phyloP scores from a whole-genome alignment of 2,888 invertebrate genomes.

The Keiferia lycopersicella region DNA sequence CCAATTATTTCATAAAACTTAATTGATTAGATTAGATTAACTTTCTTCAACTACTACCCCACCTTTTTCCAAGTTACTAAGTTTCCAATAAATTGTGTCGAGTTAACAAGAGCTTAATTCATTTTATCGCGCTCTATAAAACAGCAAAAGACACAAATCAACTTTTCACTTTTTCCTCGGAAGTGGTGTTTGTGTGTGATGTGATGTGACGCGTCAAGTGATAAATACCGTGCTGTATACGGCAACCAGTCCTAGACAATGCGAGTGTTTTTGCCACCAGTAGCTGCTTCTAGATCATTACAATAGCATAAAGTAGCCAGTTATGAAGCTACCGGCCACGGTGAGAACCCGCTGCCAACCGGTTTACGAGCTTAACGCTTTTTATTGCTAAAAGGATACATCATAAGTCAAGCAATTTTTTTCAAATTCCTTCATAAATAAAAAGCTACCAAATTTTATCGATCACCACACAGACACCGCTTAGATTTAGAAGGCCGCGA shows the following conservation, averaged over 20 bases:
- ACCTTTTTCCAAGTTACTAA: too few relatives aligned
- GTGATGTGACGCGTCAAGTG: conserved; percentile 54
- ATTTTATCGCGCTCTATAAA: conserved; percentile 4
- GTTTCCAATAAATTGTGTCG: too few relatives aligned
- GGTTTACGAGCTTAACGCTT: conserved; percentile 66
- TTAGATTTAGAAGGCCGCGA: conserved; percentile 26
- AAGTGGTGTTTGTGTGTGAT: conserved; percentile 30
- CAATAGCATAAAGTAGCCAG: conserved; percentile 78
- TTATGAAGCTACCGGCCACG: conserved; percentile 67
- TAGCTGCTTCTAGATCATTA: conserved; percentile 74
- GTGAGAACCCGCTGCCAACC: conserved; percentile 65
- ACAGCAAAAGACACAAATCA: conserved; percentile 19
- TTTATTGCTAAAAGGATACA: conserved; percentile 63
- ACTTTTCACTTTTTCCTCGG: conserved; percentile 31
- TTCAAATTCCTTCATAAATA: conserved; percentile 45
- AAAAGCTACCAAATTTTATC: conserved; percentile 30
- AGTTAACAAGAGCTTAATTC: not conserved
- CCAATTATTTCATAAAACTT: not conserved
- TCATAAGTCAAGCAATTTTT: conserved; percentile 50
- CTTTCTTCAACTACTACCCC: not conserved
- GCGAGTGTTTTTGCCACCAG: conserved; percentile 67
- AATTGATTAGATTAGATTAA: not conserved
- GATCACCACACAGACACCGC: conserved; percentile 1
- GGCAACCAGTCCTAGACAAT: conserved; percentile 72
- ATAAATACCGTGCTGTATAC: conserved; percentile 60